phyloP scores from a whole-genome alignment of 2,113 vertebrate species.

The Halichoeres trimaculatus region DNA sequence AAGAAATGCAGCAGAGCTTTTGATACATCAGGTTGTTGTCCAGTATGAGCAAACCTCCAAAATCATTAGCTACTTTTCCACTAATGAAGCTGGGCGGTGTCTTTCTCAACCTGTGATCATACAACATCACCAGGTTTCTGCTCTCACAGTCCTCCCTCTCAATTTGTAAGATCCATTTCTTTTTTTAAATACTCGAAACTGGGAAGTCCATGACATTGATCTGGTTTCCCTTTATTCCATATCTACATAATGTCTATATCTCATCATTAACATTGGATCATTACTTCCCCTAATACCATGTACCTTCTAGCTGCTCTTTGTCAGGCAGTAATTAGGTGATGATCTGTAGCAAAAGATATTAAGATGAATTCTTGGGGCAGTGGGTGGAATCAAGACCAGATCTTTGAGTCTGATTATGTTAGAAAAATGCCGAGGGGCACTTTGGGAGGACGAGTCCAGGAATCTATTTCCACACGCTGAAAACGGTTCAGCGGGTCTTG shows the following conservation, averaged over 20 bases:
- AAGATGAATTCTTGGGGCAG: conserved; percentile 72
- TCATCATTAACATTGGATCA: conserved; percentile 75
- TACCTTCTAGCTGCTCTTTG: conserved; percentile 75
- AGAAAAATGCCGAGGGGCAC: conserved; percentile 44
- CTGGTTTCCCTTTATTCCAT: conserved; percentile 57
- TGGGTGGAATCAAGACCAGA: conserved; percentile 55
- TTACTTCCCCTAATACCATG: conserved; percentile 76
- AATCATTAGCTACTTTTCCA: no score
- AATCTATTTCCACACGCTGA: conserved; percentile 68
- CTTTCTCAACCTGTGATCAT: no score
- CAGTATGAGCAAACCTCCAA: no score
- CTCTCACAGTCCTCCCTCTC: conserved; percentile 4
- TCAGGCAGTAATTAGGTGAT: conserved; percentile 76
- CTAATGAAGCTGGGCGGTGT: no score
- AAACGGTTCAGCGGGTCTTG: conserved; percentile 48
- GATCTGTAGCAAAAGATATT: conserved; percentile 73
- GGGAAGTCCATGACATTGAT: conserved; percentile 26
- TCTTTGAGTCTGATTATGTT: conserved; percentile 53
- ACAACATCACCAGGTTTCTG: neutral
- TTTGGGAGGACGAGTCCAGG: conserved; percentile 38
- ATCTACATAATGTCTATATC: conserved; percentile 60
- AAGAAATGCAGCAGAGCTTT: no score
- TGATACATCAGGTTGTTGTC: no score
- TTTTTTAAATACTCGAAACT: conserved; percentile 6
- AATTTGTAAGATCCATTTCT: conserved; percentile 13